Evolutionary conservation across 1,140 invertebrate species (phyloP), one percentile per base, ranked within the genome.

Genomic region (Caenorhabditis inopinata): DNA sequence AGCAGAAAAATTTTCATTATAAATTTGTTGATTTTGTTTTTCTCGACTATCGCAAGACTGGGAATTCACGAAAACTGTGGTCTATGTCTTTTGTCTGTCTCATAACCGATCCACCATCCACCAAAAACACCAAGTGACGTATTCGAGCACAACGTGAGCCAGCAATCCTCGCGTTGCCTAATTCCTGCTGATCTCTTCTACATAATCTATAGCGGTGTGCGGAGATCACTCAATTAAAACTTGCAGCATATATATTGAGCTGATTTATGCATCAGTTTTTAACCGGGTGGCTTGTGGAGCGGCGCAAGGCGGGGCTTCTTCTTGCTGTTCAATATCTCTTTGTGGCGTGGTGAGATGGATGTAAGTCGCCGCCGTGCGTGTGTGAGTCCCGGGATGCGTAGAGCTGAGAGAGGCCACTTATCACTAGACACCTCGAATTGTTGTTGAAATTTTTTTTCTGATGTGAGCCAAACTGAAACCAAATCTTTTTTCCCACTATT

Each of bases 151-250:
- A 58, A 68, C 35, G 58, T n/a, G 23, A 16, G 58, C 12, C 58
- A 38, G 27, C 21, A 68, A 0, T 29, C 23, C 27, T 58, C n/a
- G 32, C 25, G 18, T 5, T 9, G 3, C 7, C 51, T 32, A 12
- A 12, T 42, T 38, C 25, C n/a, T 32, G 7, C 32, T 18, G 5
- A 35, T 42, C 58, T 32, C 51, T 58, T 58, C n/a, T 12, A 68
- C 21, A n/a, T 11, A 68, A 1, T 68, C 5, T 42, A 7, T 42
- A 42, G 58, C 58, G 58, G 58, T 68, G 23, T n/a, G 58, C 27
- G 32, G 58, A 68, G 58, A 68, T 68, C 58, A 68, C 32, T 68
- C 58, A 68, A 68, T 68, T 68, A 68, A 58, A 68, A 68, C 58
- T 68, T n/a, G 32, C 58, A 68, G 38, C 58, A 68, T 68, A 68